Base-by-base conservation (phyloP, 2,888 invertebrate genomes). In the Drosophila melanosoma region DNA sequence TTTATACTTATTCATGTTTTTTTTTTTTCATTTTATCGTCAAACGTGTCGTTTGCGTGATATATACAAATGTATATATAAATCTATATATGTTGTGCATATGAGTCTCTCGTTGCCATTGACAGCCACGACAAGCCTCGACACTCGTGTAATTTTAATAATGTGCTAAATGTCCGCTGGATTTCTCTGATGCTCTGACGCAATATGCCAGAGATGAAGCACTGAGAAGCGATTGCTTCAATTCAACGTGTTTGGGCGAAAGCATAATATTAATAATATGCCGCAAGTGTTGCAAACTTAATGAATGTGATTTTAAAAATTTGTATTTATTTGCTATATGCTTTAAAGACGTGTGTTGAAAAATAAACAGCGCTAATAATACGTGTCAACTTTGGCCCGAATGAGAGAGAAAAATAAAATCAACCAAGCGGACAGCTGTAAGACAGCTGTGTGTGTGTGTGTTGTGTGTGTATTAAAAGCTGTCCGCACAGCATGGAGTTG, bases 91-190 rank as follows among this genome's bases (percentile, higher is more conserved):
- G 8, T 15, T 36, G 20, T 20, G 20, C 42, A 45, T 20, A 20
- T 45, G 15, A 23, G 45, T 48, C 62, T 35, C 33, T 33, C 67
- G 33, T 32, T 40, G 23, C 17, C 23, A 33, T 32, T 62, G 73
- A 36, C 62, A 49, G 49, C 45, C 52, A 48, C 61, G 61, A 61
- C 64, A 59, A 58, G 79, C 23, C 26, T 26, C 26, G 26, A 26
- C 74, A 62, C 68, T 78, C 66, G 76, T 89, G 85, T 87, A 81
- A 89, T 90, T 85, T 90, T 89, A 85, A 85, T 85, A 83, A 89
- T 81, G 85, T 89, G 90, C 58, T 75, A 85, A 85, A 73, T 89
- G 89, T 69, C 67, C 64, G 67, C 79, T 66, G 76, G 74, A 73
- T 89, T 63, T 45, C 45, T 45, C 45, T 45, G 45, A 23, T 15